Base-by-base conservation (phyloP, 2,797 vertebrate species). In the Sphaeramia orbicularis region DNA sequence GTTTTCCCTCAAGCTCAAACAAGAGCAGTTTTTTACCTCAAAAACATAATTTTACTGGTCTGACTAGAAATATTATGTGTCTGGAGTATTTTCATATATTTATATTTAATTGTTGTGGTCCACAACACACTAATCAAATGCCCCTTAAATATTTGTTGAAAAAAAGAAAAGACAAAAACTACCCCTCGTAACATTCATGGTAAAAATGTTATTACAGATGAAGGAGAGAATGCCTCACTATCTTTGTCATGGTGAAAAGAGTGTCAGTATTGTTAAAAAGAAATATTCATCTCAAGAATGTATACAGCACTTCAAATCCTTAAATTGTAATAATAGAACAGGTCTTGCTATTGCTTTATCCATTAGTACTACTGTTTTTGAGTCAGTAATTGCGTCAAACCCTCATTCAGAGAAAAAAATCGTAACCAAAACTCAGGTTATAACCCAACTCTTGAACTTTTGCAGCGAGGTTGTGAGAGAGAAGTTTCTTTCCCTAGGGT, bases 21-120 rank as follows among this genome's bases (percentile, higher is more conserved):
- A 42, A 35, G 32, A 9, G 6, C 32, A 35, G 32, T 35, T 35
- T 35, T 35, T 35, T 10, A 35, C 32, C 32, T 35, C 8, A 35
- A 35, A 30, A 35, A 35, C 30, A 35, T 6, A 27, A 27, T 57
- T 71, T 50, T 36, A 67, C 24, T 10, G 16, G 19, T 78, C 56
- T 16, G 27, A 6, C 14, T 78, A 37, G 36, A 61, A 65, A 74
- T 58, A 49, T 50, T 68, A 18, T n/a, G 68, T 27, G 67, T 83
- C 68, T 71, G 76, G 81, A 77, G 83, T 76, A 76, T 41, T 78
- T 76, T 86, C 76, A 68, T 87, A 89, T 73, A 84, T 76, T 83
- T 74, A 88, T 80, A 78, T 89, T 87, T 85, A 78, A 74, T 68
- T 83, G 78, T 76, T 80, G 83, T 19, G 74, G 78, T 37, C 72